Evolutionary conservation across 2,888 invertebrate genomes (phyloP).

Genomic region (Fissipunctia ypsillon): DNA sequence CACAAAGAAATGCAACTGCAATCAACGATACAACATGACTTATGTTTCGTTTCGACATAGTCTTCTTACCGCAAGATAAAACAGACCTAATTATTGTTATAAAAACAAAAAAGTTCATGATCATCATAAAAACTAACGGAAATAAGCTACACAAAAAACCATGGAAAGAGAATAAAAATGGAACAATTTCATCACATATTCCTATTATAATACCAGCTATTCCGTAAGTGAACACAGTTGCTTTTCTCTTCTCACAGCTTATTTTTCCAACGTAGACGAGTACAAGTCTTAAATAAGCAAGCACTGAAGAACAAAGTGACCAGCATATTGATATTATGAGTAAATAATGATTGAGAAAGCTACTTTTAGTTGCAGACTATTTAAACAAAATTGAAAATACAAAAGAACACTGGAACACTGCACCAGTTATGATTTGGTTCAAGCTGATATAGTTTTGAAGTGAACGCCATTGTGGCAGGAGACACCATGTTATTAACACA

Average conservation of each 20-base stretch:
- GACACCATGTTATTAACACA: slow-evolving; percentile 37
- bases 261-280: slow-evolving; percentile 46
- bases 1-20: slow-evolving; percentile 54
- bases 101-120: slow-evolving; percentile 40
- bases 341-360: slow-evolving; percentile 4
- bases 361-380: fast-evolving
- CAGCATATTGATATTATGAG: slow-evolving; percentile 42
- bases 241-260: slow-evolving; percentile 49
- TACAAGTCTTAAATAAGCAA: slow-evolving; percentile 57
- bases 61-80: slow-evolving; percentile 44
- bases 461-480: slow-evolving; percentile 49
- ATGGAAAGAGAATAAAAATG: not conserved
- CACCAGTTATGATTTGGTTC: slow-evolving; percentile 45
- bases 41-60: slow-evolving; percentile 40
- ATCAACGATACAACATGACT: slow-evolving; percentile 48
- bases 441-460: slow-evolving; percentile 47
- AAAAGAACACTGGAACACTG: slow-evolving; percentile 8
- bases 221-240: slow-evolving; percentile 41
- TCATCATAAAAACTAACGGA: not conserved
- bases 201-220: not conserved
- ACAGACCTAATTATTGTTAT: slow-evolving; percentile 46
- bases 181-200: slow-evolving; percentile 23
- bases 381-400: not conserved
- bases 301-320: slow-evolving; percentile 52
- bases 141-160: not conserved